Evolutionary conservation across 1,140 invertebrate species (phyloP), one percentile per base, ranked within the genome.

Genomic region (Drosophila pachea): DNA sequence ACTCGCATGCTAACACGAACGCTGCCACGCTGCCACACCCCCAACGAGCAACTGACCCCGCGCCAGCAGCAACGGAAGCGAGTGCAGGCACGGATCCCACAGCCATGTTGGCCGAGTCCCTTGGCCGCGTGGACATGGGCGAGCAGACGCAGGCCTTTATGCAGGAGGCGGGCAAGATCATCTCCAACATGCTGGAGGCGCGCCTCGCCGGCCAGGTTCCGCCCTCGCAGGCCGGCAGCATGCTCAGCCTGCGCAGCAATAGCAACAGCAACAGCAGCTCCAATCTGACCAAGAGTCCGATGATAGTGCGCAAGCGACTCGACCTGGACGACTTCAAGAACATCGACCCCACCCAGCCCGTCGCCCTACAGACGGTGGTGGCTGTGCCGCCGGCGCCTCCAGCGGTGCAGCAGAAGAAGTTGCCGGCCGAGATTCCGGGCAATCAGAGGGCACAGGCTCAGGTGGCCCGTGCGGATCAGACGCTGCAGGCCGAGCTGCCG

Each of bases 131-230:
- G n/a, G 71, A 87, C 32, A 88, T 87, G 72, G 81, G 84, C 22
- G 68, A 81, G n/a, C 86, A 89, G n/a, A 88, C 79, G n/a, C 71
- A 87, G 6, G 87, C 86, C 12, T 88, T 89, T n/a, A 87, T 87
- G 75, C 66, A 86, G 38, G 86, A 89, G 29, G 86, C 88, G 0
- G 78, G 88, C 11, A 89, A 89, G 52, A 88, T 89, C 29, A 88
- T 89, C 8, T 84, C 86, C 29, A 87, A 78, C 38, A 89, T 89
- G 88, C 40, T 89, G 42, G 88, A 89, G 61, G 74, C 84, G 0
- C 78, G 88, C 2, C 36, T 89, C 45, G 72, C 78, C 7, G 63
- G 40, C 40, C 36, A 42, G 43, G 66, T 60, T 5, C 68, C 76
- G 3, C 71, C 70, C 32, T 73, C 82, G 0, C 73, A 83, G 29